These are phyloP conservation scores for Spodoptera frugiperda DNA, from an alignment of 1,140 invertebrate species.

Conservation along the genomic window DNA sequence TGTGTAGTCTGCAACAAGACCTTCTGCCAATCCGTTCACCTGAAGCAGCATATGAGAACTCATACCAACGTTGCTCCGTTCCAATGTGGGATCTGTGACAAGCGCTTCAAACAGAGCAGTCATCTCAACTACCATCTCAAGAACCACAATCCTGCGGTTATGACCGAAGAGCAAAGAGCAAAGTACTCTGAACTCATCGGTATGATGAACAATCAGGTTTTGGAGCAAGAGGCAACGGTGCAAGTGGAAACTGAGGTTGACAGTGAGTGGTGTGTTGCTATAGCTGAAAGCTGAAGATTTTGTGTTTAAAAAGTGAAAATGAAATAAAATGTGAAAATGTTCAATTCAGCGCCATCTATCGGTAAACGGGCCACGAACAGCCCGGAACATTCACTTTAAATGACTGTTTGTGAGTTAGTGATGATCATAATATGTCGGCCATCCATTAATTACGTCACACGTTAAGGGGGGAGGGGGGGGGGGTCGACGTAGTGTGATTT, in stretches of 20 bases:
- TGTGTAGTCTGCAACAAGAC: slow-evolving; percentile 90
- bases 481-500: too few species aligned
- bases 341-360: too few species aligned
- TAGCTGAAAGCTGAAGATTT: background rate
- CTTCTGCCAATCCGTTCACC: slow-evolving; percentile 86
- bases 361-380: too few species aligned
- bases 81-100: slow-evolving; percentile 88
- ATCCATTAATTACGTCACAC: too few species aligned
- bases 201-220: slow-evolving; percentile 50
- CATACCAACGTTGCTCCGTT: slow-evolving; percentile 91
- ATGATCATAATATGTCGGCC: too few species aligned
- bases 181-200: slow-evolving; percentile 65
- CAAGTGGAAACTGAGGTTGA: slow-evolving; percentile 37
- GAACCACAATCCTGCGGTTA: slow-evolving; percentile 70
- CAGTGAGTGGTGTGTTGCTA: slow-evolving; percentile 16
- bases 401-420: too few species aligned
- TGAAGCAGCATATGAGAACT: slow-evolving; percentile 82
- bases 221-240: slow-evolving; percentile 16
- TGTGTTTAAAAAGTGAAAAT: background rate
- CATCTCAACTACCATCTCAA: slow-evolving; percentile 82
- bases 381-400: too few species aligned
- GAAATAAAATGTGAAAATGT: too few species aligned
- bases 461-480: too few species aligned
- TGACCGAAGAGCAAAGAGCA: slow-evolving; percentile 67
- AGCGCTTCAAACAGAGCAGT: slow-evolving; percentile 81